A percentile compares a stretch with the other conserved stretches of the same genome.
phyloP scores from a whole-genome alignment of 2,888 invertebrate species.

The Cheilosia urbana region DNA sequence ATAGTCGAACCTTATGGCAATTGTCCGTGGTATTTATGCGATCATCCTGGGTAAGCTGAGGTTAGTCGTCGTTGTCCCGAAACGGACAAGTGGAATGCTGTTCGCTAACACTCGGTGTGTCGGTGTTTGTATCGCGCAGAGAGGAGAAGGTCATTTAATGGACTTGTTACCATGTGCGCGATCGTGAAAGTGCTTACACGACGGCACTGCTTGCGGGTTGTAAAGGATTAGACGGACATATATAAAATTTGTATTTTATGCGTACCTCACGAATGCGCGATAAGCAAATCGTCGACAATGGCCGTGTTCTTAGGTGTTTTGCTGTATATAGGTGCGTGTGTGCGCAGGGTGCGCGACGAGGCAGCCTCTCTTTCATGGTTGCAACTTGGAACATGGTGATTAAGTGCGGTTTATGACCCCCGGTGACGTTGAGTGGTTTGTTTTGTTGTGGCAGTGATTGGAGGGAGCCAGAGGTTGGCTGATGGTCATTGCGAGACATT shows the following conservation, averaged over 20 bases:
- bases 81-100: conserved; percentile 74
- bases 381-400: conserved; percentile 66
- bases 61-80: conserved; percentile 41
- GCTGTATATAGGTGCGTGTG: conserved; percentile 45
- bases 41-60: conserved; percentile 43
- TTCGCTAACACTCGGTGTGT: conserved; percentile 60
- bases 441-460: conserved; percentile 30
- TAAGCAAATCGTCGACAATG: conserved; percentile 74
- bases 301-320: conserved; percentile 34
- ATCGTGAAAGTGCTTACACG: conserved; percentile 72
- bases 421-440: conserved; percentile 65
- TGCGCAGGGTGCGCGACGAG: conserved; percentile 3
- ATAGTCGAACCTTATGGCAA: conserved; percentile 70
- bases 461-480: conserved; percentile 36
- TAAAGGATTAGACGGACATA: conserved; percentile 48
- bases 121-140: not conserved
- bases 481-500: conserved; percentile 37
- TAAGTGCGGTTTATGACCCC: conserved; percentile 70
- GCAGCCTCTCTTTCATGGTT: conserved; percentile 2
- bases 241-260: conserved; percentile 55
- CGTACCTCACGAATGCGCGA: conserved; percentile 69
- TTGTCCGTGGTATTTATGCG: conserved; percentile 59
- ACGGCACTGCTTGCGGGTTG: conserved; percentile 25
- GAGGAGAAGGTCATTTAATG: conserved; percentile 68
- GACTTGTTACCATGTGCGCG: conserved; percentile 72